These are phyloP conservation scores for Lithophane leautieri DNA, from an alignment of 2,888 invertebrate species.

Conservation along the genomic window DNA sequence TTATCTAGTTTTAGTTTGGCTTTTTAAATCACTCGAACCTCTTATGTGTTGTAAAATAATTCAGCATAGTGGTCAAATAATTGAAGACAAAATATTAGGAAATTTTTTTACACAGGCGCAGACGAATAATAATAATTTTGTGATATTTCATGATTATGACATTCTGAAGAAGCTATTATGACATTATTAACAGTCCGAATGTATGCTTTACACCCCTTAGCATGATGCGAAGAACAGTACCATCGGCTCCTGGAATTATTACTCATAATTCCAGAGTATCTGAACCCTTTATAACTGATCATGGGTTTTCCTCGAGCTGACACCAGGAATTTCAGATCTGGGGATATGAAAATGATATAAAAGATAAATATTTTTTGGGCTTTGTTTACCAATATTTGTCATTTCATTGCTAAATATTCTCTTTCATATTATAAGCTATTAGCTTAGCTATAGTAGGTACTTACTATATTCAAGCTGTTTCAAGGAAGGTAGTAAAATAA, in stretches of 20 bases:
- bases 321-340: conserved; percentile 39
- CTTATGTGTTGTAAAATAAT: not conserved
- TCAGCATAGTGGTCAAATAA: not conserved
- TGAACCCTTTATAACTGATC: conserved; percentile 40
- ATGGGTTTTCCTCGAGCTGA: conserved; percentile 49
- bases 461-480: not conserved
- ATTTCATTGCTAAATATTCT: not conserved
- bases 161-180: conserved; percentile 44
- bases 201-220: conserved; percentile 69
- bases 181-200: conserved; percentile 59
- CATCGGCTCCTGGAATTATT: conserved; percentile 54
- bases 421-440: not conserved
- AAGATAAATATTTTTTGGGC: not conserved
- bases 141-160: conserved; percentile 49
- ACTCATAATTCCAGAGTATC: conserved; percentile 32
- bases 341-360: not conserved
- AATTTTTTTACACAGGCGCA: not conserved
- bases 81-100: not conserved
- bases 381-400: not conserved
- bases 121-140: conserved; percentile 17
- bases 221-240: conserved; percentile 61
- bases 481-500: not conserved
- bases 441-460: not conserved
- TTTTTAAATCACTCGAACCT: not conserved
- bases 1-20: too few relatives aligned